phyloP scores from a whole-genome alignment of 2,113 vertebrate genomes.

The Suncus etruscus region DNA sequence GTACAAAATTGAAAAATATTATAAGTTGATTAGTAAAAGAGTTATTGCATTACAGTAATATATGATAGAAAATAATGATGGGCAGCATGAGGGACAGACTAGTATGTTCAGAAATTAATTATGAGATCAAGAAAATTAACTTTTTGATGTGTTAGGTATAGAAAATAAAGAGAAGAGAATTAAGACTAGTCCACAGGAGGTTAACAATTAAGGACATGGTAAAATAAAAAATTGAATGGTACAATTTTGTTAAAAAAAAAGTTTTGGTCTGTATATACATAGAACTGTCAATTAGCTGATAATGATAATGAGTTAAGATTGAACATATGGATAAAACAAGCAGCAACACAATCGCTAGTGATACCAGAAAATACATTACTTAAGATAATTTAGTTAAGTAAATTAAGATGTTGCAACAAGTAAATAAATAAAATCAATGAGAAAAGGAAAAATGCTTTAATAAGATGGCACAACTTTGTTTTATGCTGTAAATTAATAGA shows the following conservation, averaged over 20 bases:
- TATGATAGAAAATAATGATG: not conserved
- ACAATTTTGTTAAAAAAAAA: not conserved
- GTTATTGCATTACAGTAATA: not conserved
- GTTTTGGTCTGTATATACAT: not conserved
- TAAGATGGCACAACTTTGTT: not conserved
- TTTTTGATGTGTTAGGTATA: not conserved
- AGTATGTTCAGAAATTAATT: not conserved
- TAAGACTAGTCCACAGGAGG: not conserved
- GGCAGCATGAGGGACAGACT: not conserved
- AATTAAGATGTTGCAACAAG: not conserved
- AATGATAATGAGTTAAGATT: not conserved
- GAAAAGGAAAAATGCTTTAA: not conserved
- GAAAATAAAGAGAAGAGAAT: not conserved
- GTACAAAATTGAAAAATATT: not conserved
- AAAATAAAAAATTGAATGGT: slow-evolving; percentile 30
- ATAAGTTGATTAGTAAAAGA: not conserved
- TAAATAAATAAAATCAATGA: not conserved
- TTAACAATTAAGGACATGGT: not conserved
- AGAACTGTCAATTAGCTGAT: too few species aligned
- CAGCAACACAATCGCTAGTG: not conserved
- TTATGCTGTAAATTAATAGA: not conserved
- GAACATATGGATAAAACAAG: not conserved
- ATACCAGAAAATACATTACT: not conserved
- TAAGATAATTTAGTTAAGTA: not conserved
- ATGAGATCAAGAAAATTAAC: slow-evolving; percentile 38